phyloP scores from a whole-genome alignment of 2,888 invertebrate genomes.

The Drosophila rellima region DNA sequence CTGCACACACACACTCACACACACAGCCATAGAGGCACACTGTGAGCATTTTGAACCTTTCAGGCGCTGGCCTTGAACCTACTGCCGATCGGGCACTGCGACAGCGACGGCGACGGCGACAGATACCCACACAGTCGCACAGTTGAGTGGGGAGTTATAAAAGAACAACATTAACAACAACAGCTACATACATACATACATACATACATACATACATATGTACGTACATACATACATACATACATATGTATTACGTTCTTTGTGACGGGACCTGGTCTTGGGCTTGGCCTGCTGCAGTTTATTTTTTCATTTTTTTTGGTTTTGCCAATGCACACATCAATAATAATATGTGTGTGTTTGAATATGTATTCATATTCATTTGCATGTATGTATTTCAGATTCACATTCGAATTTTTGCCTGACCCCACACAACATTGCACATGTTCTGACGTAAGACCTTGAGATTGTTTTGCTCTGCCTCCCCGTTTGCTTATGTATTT shows the following conservation, averaged over 20 bases:
- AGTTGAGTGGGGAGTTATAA: constrained; percentile 59
- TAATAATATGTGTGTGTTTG: no score
- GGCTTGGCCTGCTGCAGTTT: constrained; percentile 37
- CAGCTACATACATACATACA: constrained; percentile 33
- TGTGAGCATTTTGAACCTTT: constrained; percentile 70
- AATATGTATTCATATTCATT: background rate
- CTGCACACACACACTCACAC: constrained; percentile 18
- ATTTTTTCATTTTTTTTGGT: constrained; percentile 14
- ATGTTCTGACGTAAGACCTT: constrained; percentile 66
- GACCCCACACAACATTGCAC: constrained; percentile 74
- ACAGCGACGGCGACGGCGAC: constrained; percentile 23
- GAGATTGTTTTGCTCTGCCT: constrained; percentile 46
- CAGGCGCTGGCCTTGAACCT: constrained; percentile 76
- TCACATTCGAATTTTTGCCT: constrained; percentile 60
- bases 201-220: constrained; percentile 20
- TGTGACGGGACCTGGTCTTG: constrained; percentile 43
- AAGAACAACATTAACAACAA: constrained; percentile 29
- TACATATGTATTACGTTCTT: constrained; percentile 38
- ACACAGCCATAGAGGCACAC: background rate
- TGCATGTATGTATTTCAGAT: constrained; percentile 18
- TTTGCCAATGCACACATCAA: constrained; percentile 43
- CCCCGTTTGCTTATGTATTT: constrained; percentile 10
- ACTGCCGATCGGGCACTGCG: constrained; percentile 59
- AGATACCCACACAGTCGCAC: constrained; percentile 19
- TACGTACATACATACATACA: constrained; percentile 33